These are phyloP conservation scores for Chaenogobius annularis DNA, from an alignment of 2,113 vertebrate genomes.

Conservation along the genomic window DNA sequence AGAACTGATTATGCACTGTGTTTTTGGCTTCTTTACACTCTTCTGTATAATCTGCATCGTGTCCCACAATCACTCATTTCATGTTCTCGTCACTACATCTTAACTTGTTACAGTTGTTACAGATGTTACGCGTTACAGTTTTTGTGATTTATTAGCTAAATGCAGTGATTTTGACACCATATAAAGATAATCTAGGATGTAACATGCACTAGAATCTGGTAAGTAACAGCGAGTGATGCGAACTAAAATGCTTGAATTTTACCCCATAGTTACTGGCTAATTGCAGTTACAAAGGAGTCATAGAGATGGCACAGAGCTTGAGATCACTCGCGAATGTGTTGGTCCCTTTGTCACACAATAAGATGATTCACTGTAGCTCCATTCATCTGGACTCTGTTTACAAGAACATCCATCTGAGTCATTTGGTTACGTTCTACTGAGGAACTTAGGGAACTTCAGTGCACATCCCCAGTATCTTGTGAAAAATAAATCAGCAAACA, in stretches of 20 bases:
- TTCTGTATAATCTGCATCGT: background rate
- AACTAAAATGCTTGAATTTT: background rate
- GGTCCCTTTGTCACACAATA: constrained; percentile 49
- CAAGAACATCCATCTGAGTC: constrained; percentile 65
- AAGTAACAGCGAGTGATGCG: no score
- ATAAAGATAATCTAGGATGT: no score
- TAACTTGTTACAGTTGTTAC: no score
- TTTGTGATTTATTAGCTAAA: no score
- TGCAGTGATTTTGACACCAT: no score
- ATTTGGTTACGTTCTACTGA: constrained; percentile 38
- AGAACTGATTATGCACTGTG: background rate
- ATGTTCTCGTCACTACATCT: background rate
- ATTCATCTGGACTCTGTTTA: constrained; percentile 58
- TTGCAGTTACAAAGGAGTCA: background rate
- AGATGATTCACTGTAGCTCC: constrained; percentile 54
- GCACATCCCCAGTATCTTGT: background rate
- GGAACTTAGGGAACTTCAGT: constrained; percentile 14
- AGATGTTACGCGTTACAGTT: no score
- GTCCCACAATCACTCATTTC: background rate
- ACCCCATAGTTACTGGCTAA: background rate
- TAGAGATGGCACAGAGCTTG: constrained; percentile 14
- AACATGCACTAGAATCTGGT: no score
- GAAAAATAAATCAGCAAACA: background rate
- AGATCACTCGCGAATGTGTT: constrained; percentile 27
- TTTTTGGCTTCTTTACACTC: background rate